Evolutionary conservation across 1,140 invertebrate genomes (phyloP).

Genomic region (Diplogasteroides magnus): DNA sequence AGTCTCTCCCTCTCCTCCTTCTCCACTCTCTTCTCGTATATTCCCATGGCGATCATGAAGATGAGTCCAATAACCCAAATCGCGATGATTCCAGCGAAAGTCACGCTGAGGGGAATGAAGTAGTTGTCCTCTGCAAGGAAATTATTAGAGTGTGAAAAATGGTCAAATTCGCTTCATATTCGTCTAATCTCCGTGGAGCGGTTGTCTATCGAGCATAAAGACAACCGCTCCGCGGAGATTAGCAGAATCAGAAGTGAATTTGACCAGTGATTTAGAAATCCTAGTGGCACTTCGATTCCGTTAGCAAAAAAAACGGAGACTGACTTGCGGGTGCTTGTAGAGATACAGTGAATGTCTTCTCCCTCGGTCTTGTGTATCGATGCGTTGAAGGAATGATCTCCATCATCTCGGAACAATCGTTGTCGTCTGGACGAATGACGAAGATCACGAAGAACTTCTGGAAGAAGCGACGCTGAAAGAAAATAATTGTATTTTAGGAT

Average conservation of each 20-base stretch:
- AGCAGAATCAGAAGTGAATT: too few relatives aligned
- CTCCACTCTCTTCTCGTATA: constrained; percentile 31
- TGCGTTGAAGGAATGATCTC: constrained; percentile 12
- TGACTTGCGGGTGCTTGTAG: constrained; percentile 1
- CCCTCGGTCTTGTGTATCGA: constrained; percentile 24
- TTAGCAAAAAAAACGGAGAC: too few relatives aligned
- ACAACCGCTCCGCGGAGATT: too few relatives aligned
- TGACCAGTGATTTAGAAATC: too few relatives aligned
- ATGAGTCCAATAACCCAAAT: constrained; percentile 10
- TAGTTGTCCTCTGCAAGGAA: constrained; percentile 7
- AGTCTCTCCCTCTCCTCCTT: background rate
- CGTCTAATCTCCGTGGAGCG: too few relatives aligned
- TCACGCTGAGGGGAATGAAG: constrained; percentile 1
- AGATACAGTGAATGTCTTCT: constrained; percentile 9
- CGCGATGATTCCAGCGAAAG: constrained; percentile 18
- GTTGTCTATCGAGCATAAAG: too few relatives aligned
- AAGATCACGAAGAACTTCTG: constrained; percentile 74
- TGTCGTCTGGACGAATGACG: constrained; percentile 72
- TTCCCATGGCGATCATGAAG: constrained; percentile 57
- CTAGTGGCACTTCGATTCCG: background rate
- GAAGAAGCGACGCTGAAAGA: constrained; percentile 65
- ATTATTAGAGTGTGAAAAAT: background rate
- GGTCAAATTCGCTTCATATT: constrained; percentile 7
- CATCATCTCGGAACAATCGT: constrained; percentile 63
- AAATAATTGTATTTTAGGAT: background rate